Evolutionary conservation across 2,888 invertebrate species (phyloP).

Genomic region (Chloroclystis v-ata): DNA sequence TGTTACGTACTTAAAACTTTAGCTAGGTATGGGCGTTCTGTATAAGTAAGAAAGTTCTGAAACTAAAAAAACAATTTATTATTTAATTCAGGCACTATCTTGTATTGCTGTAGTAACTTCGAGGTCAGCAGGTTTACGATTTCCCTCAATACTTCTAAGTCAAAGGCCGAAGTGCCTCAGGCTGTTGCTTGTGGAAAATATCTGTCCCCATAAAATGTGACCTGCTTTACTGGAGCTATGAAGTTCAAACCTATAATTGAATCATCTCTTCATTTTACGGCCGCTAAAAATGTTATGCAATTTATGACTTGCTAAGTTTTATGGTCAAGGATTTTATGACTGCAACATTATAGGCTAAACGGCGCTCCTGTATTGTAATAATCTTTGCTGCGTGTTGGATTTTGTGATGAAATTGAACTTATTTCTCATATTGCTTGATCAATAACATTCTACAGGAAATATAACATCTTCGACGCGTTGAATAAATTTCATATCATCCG

Average conservation of each 20-base stretch:
- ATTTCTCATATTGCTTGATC: no score
- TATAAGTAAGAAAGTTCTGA: no score
- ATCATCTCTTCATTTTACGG: slow-evolving; percentile 34
- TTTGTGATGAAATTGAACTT: no score
- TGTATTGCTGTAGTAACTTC: slow-evolving; percentile 41
- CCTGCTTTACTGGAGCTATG: slow-evolving; percentile 35
- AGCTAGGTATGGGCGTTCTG: no score
- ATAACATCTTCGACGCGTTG: no score
- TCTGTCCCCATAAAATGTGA: slow-evolving; percentile 42
- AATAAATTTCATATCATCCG: no score
- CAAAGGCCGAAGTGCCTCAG: slow-evolving; percentile 36
- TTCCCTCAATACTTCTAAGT: slow-evolving; percentile 55
- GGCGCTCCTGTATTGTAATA: slow-evolving; percentile 2
- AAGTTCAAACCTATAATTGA: slow-evolving; percentile 37
- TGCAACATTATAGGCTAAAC: slow-evolving; percentile 18
- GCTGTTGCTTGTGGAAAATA: slow-evolving; percentile 56
- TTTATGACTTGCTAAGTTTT: slow-evolving; percentile 56
- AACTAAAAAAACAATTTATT: no score
- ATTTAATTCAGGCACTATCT: no score
- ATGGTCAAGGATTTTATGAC: slow-evolving; percentile 30
- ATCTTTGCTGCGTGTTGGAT: not conserved
- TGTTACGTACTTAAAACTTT: no score
- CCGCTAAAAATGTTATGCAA: slow-evolving; percentile 35
- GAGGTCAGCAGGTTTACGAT: slow-evolving; percentile 66
- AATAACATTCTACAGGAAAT: no score